These are phyloP conservation scores for Psilopsiagon aurifrons DNA, from an alignment of 2,113 vertebrate species.

Conservation along the genomic window DNA sequence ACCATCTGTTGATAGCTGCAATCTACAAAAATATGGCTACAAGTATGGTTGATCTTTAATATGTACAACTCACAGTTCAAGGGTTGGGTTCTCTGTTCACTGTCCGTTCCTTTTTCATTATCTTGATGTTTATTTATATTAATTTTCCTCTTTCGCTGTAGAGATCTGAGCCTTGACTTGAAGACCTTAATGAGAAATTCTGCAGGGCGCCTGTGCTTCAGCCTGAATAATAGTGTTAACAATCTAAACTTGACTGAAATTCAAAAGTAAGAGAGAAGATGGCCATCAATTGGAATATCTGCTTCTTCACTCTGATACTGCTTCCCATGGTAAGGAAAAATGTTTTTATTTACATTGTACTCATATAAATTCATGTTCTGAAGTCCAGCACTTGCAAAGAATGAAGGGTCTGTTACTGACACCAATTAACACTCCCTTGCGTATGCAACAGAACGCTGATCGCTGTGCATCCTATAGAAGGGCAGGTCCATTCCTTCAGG, in stretches of 20 bases:
- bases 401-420: neutral
- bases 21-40: neutral
- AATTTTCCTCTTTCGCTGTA: neutral
- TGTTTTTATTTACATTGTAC: neutral
- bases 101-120: neutral
- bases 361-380: neutral
- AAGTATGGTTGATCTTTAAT: neutral
- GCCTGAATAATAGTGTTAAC: neutral
- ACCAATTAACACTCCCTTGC: neutral
- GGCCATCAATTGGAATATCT: neutral
- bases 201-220: neutral
- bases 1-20: neutral
- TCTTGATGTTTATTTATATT: neutral
- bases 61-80: neutral
- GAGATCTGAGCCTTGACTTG: slow-evolving; percentile 29
- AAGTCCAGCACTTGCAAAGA: neutral
- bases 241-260: neutral
- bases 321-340: slow-evolving; percentile 58
- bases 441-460: neutral
- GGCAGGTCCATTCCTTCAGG: neutral
- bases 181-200: neutral
- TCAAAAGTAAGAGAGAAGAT: slow-evolving; percentile 13
- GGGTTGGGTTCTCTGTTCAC: neutral
- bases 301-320: neutral
- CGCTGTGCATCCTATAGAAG: neutral